Percentiles rank a stretch among this genome's conserved stretches.
These are phyloP conservation scores for Drosophila baimaii DNA, from an alignment of 1,140 invertebrate species.

Conservation along the genomic window DNA sequence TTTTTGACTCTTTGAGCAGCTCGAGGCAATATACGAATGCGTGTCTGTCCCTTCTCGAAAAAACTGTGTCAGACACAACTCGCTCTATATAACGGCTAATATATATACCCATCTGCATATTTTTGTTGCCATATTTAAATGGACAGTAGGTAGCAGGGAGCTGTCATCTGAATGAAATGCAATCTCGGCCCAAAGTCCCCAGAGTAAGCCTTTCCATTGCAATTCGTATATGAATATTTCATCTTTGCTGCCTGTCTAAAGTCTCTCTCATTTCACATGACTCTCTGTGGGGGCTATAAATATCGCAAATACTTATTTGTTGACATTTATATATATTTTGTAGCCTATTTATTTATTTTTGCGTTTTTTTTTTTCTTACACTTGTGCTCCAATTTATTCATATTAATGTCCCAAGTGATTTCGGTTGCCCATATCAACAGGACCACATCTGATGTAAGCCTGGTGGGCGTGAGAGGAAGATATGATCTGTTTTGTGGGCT, in stretches of 20 bases:
- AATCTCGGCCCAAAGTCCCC: constrained; percentile 30
- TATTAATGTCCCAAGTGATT: constrained; percentile 59
- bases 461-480: not conserved
- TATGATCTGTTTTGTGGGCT: constrained; percentile 29
- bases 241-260: constrained; percentile 8
- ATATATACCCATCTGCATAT: constrained; percentile 23
- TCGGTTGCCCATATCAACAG: constrained; percentile 54
- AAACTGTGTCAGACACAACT: constrained; percentile 14
- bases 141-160: constrained; percentile 4
- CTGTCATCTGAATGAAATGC: constrained; percentile 41
- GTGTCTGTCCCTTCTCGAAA: constrained; percentile 22
- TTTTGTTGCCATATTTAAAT: constrained; percentile 34
- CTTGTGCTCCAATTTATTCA: constrained; percentile 61
- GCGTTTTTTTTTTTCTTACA: constrained; percentile 21
- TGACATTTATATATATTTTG: constrained; percentile 53
- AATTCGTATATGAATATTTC: constrained; percentile 28
- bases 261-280: constrained; percentile 11
- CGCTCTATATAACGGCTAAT: constrained; percentile 11
- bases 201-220: constrained; percentile 12
- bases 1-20: constrained; percentile 4
- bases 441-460: not conserved
- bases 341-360: constrained; percentile 20
- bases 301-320: constrained; percentile 39
- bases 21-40: constrained; percentile 14
- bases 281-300: constrained; percentile 27